Conservation (phyloP, 2,113 vertebrate species). For the Anser brachyrhynchus region DNA sequence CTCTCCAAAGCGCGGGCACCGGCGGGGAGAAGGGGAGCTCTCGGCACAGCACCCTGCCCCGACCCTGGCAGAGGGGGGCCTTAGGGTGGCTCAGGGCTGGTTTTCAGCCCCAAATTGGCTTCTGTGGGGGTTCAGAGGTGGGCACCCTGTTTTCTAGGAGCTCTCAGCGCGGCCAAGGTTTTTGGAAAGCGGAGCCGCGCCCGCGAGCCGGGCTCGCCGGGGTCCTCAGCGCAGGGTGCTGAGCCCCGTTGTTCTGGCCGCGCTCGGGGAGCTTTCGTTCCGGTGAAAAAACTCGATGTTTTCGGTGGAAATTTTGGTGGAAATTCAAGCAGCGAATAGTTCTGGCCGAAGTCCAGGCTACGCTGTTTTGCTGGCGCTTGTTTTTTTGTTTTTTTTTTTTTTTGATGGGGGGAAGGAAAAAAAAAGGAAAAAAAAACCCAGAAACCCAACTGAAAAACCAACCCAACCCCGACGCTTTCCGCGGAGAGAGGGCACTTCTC, state of each 20-base stretch:
- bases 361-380: background rate
- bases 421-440: too few species aligned
- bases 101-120: background rate
- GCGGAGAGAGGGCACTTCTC: background rate
- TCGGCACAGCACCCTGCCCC: too few species aligned
- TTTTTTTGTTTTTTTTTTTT: background rate
- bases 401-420: background rate
- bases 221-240: background rate
- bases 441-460: too few species aligned
- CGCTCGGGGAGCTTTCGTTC: background rate
- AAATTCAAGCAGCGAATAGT: constrained; percentile 10
- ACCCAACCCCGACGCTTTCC: constrained; percentile 23
- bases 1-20: background rate
- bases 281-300: background rate
- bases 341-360: background rate
- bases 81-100: fast-evolving
- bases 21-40: background rate
- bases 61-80: background rate
- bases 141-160: background rate
- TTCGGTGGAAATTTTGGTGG: constrained; percentile 25
- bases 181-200: background rate
- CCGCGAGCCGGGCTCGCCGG: too few species aligned
- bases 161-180: background rate
- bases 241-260: background rate
- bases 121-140: fast-evolving